Percentiles rank a stretch among this genome's conserved stretches.
phyloP scores from a whole-genome alignment of 2,888 invertebrate genomes.

The Melinaea marsaeus region DNA sequence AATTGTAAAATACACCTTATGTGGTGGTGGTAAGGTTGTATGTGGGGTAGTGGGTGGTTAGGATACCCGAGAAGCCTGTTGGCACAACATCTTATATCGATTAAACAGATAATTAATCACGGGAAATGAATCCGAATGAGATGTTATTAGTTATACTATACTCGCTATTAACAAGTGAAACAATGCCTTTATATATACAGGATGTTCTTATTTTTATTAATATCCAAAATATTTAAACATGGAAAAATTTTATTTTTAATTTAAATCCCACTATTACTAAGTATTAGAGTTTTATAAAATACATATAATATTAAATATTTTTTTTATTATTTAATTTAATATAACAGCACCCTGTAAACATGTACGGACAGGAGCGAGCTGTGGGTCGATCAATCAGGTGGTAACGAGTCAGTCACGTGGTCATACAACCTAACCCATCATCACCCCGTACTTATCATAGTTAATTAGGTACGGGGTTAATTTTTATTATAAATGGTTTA shows the following conservation, averaged over 20 bases:
- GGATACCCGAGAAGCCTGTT: slow-evolving; percentile 70
- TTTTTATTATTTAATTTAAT: too few relatives aligned
- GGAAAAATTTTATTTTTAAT: not conserved
- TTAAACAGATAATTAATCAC: slow-evolving; percentile 79
- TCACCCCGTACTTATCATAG: slow-evolving; percentile 8
- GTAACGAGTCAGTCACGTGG: slow-evolving; percentile 69
- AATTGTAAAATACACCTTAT: slow-evolving; percentile 39
- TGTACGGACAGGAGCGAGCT: slow-evolving; percentile 45
- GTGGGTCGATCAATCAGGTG: slow-evolving; percentile 73
- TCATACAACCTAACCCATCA: slow-evolving; percentile 32
- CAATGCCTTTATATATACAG: slow-evolving; percentile 46
- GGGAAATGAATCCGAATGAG: slow-evolving; percentile 78
- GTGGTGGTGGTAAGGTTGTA: slow-evolving; percentile 29
- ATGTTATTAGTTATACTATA: slow-evolving; percentile 77
- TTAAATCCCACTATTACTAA: not conserved
- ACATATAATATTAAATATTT: too few relatives aligned
- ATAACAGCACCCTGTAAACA: slow-evolving; percentile 50
- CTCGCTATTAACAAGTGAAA: slow-evolving; percentile 77
- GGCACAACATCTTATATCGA: slow-evolving; percentile 78
- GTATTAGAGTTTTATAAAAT: too few relatives aligned
- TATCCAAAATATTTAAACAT: slow-evolving; percentile 6
- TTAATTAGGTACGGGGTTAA: too few relatives aligned
- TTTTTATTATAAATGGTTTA: too few relatives aligned
- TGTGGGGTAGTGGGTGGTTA: slow-evolving; percentile 25
- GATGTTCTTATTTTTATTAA: slow-evolving; percentile 17